phyloP scores from a whole-genome alignment of 2,113 vertebrate genomes.

The Phalacrocorax carbo region DNA sequence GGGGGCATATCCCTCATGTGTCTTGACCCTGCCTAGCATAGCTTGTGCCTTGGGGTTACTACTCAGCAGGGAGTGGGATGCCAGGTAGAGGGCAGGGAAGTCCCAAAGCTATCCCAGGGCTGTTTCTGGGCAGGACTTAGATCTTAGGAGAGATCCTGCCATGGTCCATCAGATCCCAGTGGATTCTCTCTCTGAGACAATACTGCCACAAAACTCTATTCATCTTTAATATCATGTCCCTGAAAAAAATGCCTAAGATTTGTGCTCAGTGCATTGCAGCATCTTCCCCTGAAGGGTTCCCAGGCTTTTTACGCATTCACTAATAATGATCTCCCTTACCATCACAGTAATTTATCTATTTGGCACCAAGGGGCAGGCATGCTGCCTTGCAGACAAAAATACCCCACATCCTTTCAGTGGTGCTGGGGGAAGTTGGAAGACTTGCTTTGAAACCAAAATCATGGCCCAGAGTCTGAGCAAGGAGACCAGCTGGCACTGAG shows the following conservation, averaged over 20 bases:
- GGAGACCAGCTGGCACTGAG: background rate
- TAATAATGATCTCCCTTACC: slow-evolving; percentile 24
- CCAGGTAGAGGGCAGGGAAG: background rate
- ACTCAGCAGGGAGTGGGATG: background rate
- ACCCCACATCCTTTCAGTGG: background rate
- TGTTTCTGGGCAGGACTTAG: background rate
- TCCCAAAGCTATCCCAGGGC: background rate
- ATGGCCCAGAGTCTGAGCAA: background rate
- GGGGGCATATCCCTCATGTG: background rate
- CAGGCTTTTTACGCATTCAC: slow-evolving; percentile 4
- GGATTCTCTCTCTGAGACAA: background rate
- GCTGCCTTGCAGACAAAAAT: background rate
- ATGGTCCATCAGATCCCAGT: background rate
- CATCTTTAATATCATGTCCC: background rate
- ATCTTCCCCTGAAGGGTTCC: slow-evolving; percentile 2
- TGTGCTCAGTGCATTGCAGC: background rate
- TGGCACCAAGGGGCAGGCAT: background rate
- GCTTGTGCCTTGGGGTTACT: background rate
- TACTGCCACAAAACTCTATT: background rate
- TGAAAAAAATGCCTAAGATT: background rate
- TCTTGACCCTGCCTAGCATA: background rate
- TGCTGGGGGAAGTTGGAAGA: background rate
- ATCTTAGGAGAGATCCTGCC: background rate
- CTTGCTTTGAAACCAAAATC: background rate
- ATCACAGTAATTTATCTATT: slow-evolving; percentile 20